These are phyloP conservation scores for Sebastes hubbsi DNA, from an alignment of 2,797 vertebrate genomes.

Conservation along the genomic window DNA sequence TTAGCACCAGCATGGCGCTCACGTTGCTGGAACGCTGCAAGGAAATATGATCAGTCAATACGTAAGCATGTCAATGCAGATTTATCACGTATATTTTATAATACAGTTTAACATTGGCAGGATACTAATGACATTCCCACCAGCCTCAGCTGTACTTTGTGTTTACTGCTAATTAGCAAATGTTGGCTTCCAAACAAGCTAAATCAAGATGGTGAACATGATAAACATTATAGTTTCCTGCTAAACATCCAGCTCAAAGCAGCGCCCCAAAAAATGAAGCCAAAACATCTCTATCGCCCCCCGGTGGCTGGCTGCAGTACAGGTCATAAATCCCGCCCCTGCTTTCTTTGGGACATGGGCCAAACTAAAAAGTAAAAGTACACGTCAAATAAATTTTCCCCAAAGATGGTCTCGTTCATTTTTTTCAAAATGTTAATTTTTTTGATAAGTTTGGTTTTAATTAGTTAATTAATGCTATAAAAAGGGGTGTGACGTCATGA, in stretches of 20 bases:
- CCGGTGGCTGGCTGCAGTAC: too few species aligned
- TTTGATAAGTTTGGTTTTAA: too few species aligned
- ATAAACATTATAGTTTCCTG: neutral
- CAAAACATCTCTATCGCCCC: too few species aligned
- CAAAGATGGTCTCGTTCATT: fast-evolving
- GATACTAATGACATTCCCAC: neutral
- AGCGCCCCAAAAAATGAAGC: neutral
- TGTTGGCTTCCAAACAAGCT: neutral
- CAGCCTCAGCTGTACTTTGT: too few species aligned
- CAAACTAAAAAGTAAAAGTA: too few species aligned
- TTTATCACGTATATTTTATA: neutral
- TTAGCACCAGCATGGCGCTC: conserved; percentile 95
- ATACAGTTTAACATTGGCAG: neutral
- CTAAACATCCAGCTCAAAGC: neutral
- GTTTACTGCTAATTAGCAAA: too few species aligned
- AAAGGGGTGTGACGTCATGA: too few species aligned
- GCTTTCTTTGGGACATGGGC: too few species aligned
- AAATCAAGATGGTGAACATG: neutral
- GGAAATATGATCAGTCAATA: neutral
- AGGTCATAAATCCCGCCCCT: too few species aligned
- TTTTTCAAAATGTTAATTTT: too few species aligned
- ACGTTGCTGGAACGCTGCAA: conserved; percentile 91
- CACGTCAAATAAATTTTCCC: too few species aligned
- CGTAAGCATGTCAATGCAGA: neutral
- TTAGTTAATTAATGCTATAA: too few species aligned